Percentiles rank a stretch among this genome's conserved stretches.
phyloP scores from a whole-genome alignment of 2,888 invertebrate genomes.

The Adelognathus sp. region DNA sequence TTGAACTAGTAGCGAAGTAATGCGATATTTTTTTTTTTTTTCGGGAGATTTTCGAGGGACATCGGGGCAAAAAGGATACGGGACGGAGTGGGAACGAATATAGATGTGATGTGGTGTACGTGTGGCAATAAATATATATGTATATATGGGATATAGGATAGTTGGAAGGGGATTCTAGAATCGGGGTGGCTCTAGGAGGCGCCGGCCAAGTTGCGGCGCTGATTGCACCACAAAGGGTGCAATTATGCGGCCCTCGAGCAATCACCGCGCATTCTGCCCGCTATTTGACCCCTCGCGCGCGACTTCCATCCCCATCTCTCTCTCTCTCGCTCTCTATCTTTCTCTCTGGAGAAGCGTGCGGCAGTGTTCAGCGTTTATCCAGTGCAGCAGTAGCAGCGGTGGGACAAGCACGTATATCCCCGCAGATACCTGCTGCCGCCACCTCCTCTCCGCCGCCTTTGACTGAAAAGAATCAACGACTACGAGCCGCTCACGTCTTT shows the following conservation, averaged over 20 bases:
- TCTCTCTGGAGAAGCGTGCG: constrained; percentile 35
- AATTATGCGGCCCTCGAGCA: constrained; percentile 81
- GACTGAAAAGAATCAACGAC: constrained; percentile 60
- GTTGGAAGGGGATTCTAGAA: constrained; percentile 9
- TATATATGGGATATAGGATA: constrained; percentile 2
- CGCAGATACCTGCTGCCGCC: constrained; percentile 40
- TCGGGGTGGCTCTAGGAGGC: constrained; percentile 64
- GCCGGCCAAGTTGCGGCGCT: constrained; percentile 79
- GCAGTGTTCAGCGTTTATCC: constrained; percentile 44
- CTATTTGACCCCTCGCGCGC: constrained; percentile 77
- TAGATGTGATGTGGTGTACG: neutral
- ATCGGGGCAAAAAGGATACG: neutral
- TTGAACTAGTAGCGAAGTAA: constrained; percentile 20
- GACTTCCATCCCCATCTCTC: constrained; percentile 49
- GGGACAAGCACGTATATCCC: neutral
- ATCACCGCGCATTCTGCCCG: constrained; percentile 81
- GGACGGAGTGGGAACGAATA: neutral
- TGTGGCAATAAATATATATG: constrained; percentile 23
- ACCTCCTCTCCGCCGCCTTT: constrained; percentile 24
- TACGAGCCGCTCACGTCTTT: constrained; percentile 69
- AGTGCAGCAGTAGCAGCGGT: neutral
- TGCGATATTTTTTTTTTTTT: constrained; percentile 48
- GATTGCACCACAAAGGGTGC: constrained; percentile 82
- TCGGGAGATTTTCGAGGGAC: constrained; percentile 18
- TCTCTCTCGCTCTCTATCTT: constrained; percentile 42